These are phyloP conservation scores for Phenganax subtilis DNA, from an alignment of 92 coral and sea anemone genomes.

Conservation along the genomic window DNA sequence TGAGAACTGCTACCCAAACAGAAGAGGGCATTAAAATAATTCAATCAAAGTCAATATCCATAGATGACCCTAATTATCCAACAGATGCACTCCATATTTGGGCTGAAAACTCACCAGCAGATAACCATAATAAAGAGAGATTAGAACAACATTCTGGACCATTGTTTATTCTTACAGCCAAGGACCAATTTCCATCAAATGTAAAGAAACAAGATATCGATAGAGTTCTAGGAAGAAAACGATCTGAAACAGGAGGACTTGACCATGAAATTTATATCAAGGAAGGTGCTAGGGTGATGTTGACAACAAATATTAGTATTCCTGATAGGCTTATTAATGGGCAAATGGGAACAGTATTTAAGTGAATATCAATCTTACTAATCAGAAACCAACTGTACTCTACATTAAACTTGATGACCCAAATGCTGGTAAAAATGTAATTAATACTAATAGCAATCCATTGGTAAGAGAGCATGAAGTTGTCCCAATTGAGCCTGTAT, in stretches of 20 bases:
- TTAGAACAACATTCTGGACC: background rate
- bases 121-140: constrained; percentile 9
- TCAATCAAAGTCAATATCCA: constrained; percentile 40
- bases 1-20: constrained; percentile 56
- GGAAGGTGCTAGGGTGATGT: constrained; percentile 41
- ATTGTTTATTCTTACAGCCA: constrained; percentile 11
- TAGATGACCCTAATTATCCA: constrained; percentile 43
- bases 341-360: constrained; percentile 60
- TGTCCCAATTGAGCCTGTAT: constrained; percentile 60
- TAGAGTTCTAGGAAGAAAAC: constrained; percentile 47
- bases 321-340: constrained; percentile 52
- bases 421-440: constrained; percentile 48
- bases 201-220: constrained; percentile 19
- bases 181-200: constrained; percentile 37
- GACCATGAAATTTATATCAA: constrained; percentile 17
- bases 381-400: constrained; percentile 40
- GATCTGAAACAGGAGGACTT: constrained; percentile 58
- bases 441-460: constrained; percentile 25
- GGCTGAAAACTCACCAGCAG: constrained; percentile 21
- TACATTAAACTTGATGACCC: constrained; percentile 66
- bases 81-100: constrained; percentile 55
- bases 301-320: constrained; percentile 47
- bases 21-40: constrained; percentile 52
- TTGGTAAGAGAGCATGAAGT: constrained; percentile 53
- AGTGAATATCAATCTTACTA: constrained; percentile 36